Evolutionary conservation across 2,113 vertebrate genomes (phyloP), one percentile per base, ranked within the genome.

Genomic region (Peromyscus maniculatus): DNA sequence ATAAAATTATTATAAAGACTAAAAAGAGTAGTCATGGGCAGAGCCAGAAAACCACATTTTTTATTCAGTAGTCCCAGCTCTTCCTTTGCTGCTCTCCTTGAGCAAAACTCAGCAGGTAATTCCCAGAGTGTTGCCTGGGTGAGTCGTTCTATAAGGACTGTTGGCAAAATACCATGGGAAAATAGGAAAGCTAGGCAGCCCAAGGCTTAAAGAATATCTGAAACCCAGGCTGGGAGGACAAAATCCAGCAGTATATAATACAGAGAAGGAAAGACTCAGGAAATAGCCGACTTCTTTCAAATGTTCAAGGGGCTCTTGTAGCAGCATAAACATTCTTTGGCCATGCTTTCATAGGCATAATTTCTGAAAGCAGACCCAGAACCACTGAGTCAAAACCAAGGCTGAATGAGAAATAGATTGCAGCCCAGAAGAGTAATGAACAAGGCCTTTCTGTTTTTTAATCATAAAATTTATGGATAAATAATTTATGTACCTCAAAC

Each of bases 291-390:
- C 59, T 86, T 31, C 91, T 77, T 94, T 91, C 62, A 92, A 57
- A 91, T 75, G 93, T 80, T 91, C 90, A 9, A 84, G 28, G 55
- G 36, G 91, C 43, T 77, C 31, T 55, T 62, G 4, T 7, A 49
- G 78, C 26, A 16, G 49, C 39, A 84, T 80, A 87, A 91, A 46
- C 82, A 87, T 71, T 80, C 28, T 82, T 95, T 92, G 9, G 36
- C 90, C 11, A 36, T 82, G 62, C 7, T 79, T 90, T 92, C 59
- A 59, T 82, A 72, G 33, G 33, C 28, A 28, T 80, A 55, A 24
- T 79, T 94, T 95, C 83, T 90, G 36, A 93, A 49, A 33, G 11
- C 22, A 94, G 84, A 97, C 33, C 46, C 62, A 79, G 59, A 49
- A 87, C 28, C 59, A 62, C 24, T 80, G 16, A 66, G 89, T 93